Percentiles rank a stretch among this genome's conserved stretches.
These are phyloP conservation scores for Zaprionus tsacasi DNA, from an alignment of 1,140 invertebrate genomes.

Conservation along the genomic window DNA sequence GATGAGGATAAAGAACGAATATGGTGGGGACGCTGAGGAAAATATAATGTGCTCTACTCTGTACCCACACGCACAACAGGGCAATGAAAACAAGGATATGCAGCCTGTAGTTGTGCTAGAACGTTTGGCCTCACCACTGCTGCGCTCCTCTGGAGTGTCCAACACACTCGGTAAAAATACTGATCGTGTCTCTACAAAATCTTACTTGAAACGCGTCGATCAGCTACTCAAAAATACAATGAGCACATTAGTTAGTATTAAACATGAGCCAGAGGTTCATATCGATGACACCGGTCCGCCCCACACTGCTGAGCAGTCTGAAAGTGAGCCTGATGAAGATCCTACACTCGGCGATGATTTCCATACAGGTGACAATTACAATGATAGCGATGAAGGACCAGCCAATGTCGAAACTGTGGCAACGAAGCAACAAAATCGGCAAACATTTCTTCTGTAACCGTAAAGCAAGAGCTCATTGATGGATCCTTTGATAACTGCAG, in stretches of 20 bases:
- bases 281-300: constrained; percentile 57
- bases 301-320: constrained; percentile 19
- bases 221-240: constrained; percentile 75
- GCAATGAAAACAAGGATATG: constrained; percentile 55
- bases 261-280: constrained; percentile 78
- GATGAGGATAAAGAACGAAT: constrained; percentile 74
- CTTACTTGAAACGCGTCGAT: constrained; percentile 77
- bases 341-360: constrained; percentile 45
- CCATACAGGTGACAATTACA: constrained; percentile 28
- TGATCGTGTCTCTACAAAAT: constrained; percentile 71
- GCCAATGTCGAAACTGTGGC: background rate
- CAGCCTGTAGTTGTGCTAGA: constrained; percentile 71
- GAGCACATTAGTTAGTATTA: constrained; percentile 77
- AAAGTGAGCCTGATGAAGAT: constrained; percentile 34
- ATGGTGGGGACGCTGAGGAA: constrained; percentile 60
- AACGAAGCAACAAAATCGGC: background rate
- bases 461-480: constrained; percentile 57
- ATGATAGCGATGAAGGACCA: constrained; percentile 59
- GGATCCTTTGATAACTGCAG: constrained; percentile 27
- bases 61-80: constrained; percentile 32
- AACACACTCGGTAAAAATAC: constrained; percentile 36
- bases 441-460: constrained; percentile 13
- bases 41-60: constrained; percentile 18
- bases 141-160: constrained; percentile 25
- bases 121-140: constrained; percentile 59